A percentile compares a stretch with the other conserved stretches of the same genome.
These are phyloP conservation scores for Epinephelus awoara DNA, from an alignment of 2,797 vertebrate genomes.

Conservation along the genomic window DNA sequence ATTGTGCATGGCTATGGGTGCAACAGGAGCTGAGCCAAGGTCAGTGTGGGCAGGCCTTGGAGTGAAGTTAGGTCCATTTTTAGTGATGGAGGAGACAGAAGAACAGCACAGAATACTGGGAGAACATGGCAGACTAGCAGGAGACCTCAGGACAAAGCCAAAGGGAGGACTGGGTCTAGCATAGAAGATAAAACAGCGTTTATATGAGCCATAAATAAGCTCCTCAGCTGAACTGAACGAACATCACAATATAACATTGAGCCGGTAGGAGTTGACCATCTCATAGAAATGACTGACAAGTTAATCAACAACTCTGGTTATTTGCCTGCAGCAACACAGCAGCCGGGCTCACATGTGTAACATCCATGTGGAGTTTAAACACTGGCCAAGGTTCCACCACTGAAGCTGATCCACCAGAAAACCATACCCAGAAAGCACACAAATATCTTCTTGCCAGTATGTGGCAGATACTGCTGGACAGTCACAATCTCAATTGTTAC, in stretches of 20 bases:
- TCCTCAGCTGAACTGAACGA: not conserved
- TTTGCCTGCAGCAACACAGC: not conserved
- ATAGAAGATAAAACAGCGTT: not conserved
- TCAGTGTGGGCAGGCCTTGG: not conserved
- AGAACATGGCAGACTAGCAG: not conserved
- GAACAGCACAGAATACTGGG: not conserved
- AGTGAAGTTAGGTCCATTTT: not conserved
- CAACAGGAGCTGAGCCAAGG: not conserved
- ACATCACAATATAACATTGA: not conserved
- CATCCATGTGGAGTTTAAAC: not conserved
- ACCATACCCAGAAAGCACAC: not conserved
- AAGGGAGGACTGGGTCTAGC: not conserved
- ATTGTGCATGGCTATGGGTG: not conserved
- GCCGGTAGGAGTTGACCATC: not conserved
- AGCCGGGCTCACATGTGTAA: not conserved
- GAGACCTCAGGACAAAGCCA: not conserved
- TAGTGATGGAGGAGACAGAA: not conserved
- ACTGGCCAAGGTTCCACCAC: not conserved
- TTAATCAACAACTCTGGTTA: not conserved
- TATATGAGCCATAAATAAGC: not conserved
- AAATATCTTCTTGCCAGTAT: not conserved
- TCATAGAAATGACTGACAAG: not conserved
- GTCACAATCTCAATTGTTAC: not conserved
- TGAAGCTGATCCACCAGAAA: not conserved
- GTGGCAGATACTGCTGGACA: not conserved